A percentile compares a stretch with the other conserved stretches of the same genome.
These are phyloP conservation scores for Ectemnius cavifrons DNA, from an alignment of 2,888 invertebrate genomes.

Conservation along the genomic window DNA sequence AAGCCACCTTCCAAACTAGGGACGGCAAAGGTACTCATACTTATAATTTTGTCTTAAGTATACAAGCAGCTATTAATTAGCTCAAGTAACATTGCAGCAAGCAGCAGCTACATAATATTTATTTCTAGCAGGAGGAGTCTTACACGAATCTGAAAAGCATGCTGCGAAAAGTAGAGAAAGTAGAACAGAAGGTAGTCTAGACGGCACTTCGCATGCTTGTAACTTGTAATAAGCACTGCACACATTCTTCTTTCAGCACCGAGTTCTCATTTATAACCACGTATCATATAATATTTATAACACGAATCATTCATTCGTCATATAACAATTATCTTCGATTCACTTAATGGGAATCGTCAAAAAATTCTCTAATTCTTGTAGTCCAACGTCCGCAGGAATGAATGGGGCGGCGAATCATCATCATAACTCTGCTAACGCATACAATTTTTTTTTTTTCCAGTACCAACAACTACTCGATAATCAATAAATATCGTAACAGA, in stretches of 20 bases:
- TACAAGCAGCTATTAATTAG: not conserved
- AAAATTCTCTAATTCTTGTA: too few relatives aligned
- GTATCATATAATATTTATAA: too few relatives aligned
- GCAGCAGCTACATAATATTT: not conserved
- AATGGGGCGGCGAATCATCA: too few relatives aligned
- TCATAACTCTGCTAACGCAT: not conserved
- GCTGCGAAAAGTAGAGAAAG: slow-evolving; percentile 5
- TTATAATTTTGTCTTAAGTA: slow-evolving; percentile 23
- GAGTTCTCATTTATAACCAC: too few relatives aligned
- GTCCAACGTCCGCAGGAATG: too few relatives aligned
- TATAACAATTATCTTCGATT: too few relatives aligned
- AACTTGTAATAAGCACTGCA: not conserved
- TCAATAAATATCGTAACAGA: slow-evolving; percentile 17
- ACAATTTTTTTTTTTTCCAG: slow-evolving; percentile 18
- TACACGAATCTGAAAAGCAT: not conserved
- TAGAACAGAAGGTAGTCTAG: not conserved
- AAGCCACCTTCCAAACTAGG: slow-evolving; percentile 45
- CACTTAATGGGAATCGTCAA: too few relatives aligned
- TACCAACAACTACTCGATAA: slow-evolving; percentile 1
- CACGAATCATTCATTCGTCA: too few relatives aligned
- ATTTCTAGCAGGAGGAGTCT: slow-evolving; percentile 5
- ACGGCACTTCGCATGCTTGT: not conserved
- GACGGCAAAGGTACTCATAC: slow-evolving; percentile 26
- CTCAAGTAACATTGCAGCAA: not conserved
- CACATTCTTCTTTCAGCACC: not conserved